A percentile compares a stretch with the other conserved stretches of the same genome.
Conservation (phyloP, 1,140 invertebrate genomes). For the Rhizoglyphus robini region DNA sequence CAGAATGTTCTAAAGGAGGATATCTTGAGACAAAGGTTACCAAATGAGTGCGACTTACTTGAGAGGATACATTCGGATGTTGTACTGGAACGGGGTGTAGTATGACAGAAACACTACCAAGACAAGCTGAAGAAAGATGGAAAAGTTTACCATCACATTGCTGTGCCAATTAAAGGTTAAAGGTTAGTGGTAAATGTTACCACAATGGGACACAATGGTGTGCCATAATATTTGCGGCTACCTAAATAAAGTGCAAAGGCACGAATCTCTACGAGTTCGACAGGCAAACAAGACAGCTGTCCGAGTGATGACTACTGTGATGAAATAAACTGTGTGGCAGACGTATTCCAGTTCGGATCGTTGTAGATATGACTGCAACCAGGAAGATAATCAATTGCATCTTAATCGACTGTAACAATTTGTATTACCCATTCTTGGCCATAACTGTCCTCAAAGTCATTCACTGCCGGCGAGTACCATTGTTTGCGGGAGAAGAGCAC, state of each 20-base stretch:
- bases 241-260: conserved; percentile 48
- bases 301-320: conserved; percentile 52
- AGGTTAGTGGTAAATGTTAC: conserved; percentile 7
- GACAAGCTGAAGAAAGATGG: conserved; percentile 55
- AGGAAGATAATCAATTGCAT: not conserved
- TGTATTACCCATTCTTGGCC: conserved; percentile 43
- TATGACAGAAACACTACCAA: conserved; percentile 54
- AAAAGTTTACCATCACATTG: conserved; percentile 53
- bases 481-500: conserved; percentile 39
- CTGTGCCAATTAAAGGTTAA: conserved; percentile 20
- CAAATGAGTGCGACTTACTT: conserved; percentile 35
- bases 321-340: conserved; percentile 53
- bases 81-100: conserved; percentile 51
- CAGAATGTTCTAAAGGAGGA: conserved; percentile 55
- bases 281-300: conserved; percentile 55
- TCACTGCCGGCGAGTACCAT: conserved; percentile 44
- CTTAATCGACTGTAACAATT: not conserved
- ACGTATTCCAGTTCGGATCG: conserved; percentile 50
- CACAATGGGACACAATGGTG: too few relatives aligned
- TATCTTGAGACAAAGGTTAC: not conserved
- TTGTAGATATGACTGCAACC: conserved; percentile 39
- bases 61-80: conserved; percentile 42
- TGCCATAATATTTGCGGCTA: too few relatives aligned
- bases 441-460: conserved; percentile 44
- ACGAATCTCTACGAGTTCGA: conserved; percentile 48